Evolutionary conservation across 1,140 invertebrate genomes (phyloP).

Genomic region (Campoletis sonorensis): DNA sequence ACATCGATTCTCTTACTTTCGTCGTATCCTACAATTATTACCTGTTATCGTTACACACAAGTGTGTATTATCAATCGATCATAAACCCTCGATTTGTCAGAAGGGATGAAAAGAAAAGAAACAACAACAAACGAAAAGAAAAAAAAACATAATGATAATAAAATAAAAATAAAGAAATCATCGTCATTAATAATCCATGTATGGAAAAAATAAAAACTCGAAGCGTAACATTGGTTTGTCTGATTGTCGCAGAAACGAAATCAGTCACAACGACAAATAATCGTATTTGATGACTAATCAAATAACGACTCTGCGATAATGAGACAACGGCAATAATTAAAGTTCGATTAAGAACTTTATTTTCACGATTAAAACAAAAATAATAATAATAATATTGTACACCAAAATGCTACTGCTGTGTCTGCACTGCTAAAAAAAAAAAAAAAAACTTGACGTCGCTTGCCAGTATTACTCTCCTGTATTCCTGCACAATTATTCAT

Average conservation of each 20-base stretch:
- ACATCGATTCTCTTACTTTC: constrained; percentile 42
- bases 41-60: constrained; percentile 43
- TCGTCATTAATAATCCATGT: constrained; percentile 48
- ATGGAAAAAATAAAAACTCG: constrained; percentile 41
- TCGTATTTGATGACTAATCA: not conserved
- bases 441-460: constrained; percentile 69
- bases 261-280: not conserved
- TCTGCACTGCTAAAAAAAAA: constrained; percentile 68
- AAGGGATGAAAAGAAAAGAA: constrained; percentile 1
- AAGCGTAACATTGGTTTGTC: constrained; percentile 48
- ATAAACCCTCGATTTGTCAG: constrained; percentile 29
- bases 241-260: constrained; percentile 35
- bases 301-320: constrained; percentile 25
- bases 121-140: no score
- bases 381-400: constrained; percentile 59
- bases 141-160: no score
- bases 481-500: constrained; percentile 69
- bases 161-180: constrained; percentile 23
- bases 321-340: constrained; percentile 24
- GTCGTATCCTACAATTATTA: constrained; percentile 44
- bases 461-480: constrained; percentile 72
- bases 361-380: constrained; percentile 34
- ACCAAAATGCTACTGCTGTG: constrained; percentile 68
- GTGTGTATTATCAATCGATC: constrained; percentile 45
- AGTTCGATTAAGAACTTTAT: constrained; percentile 28